Evolutionary conservation across 1,140 invertebrate species (phyloP), one percentile per base, ranked within the genome.

Genomic region (Drosophila pachea): DNA sequence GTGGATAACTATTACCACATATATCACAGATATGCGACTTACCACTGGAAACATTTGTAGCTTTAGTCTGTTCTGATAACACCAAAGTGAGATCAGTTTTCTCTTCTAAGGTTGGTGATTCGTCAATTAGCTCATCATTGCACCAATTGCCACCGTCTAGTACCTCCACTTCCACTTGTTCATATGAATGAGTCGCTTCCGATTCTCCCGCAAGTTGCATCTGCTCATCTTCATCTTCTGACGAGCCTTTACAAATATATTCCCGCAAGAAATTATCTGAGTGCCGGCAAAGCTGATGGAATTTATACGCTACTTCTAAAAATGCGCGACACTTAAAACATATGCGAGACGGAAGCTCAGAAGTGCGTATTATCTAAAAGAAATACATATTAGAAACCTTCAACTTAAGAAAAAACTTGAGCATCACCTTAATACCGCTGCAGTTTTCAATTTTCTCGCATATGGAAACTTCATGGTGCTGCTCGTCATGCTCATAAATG

Each of bases 1-100:
- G 68, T 0, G 74, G 77, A 68, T 89, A 89, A 3, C 65, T 61
- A 54, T 89, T 89, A 5, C 87, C 88, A 42, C 89, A 89, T 4
- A 89, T 66, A 9, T 81, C 67, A 56, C 89, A 89, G 0, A 84
- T 72, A 70, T 89, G 74, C 0, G 73, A 36, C 32, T 86, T 84
- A 2, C 35, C 47, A 2, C 31, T 12, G 7, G 22, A 29, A 33
- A 49, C 5, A 4, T 40, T 22, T n/a, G 59, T 16, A 6, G 50
- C 8, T 12, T 16, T 9, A 6, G 52, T 36, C 3, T 43, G 55
- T 56, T 49, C 38, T 16, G 50, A 49, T 8, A 48, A 32, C 7
- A 66, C 35, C 1, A 67, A 66, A 2, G 67, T 43, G 2, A 64
- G 16, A 22, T 8, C 16, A 22, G 42, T 33, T 22, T 53, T 16